phyloP scores from a whole-genome alignment of 2,113 vertebrate genomes.

The Oncorhynchus kisutch region DNA sequence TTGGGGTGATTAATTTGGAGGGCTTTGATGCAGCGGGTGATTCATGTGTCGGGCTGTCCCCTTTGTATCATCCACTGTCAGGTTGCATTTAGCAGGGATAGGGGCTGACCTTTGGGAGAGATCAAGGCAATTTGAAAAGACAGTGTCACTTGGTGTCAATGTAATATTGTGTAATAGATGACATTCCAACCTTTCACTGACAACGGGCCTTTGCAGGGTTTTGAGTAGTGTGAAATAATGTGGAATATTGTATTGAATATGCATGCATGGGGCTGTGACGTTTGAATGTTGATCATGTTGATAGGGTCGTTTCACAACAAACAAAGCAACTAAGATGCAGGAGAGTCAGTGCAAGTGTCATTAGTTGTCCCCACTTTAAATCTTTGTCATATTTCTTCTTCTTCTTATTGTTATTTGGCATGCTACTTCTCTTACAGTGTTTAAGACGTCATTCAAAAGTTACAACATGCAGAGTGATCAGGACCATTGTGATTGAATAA shows the following conservation, averaged over 20 bases:
- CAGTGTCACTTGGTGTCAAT: constrained; percentile 99
- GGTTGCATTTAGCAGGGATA: constrained; percentile 94
- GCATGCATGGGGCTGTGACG: constrained; percentile 42
- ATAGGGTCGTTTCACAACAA: not conserved
- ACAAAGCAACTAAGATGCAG: not conserved
- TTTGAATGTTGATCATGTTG: not conserved
- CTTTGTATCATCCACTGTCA: constrained; percentile 95
- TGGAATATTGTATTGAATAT: too few relatives aligned
- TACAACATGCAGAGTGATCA: too few relatives aligned
- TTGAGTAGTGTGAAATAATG: constrained; percentile 46
- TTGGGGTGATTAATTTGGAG: constrained; percentile 95
- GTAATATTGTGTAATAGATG: constrained; percentile 82
- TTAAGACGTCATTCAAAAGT: too few relatives aligned
- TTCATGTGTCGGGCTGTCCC: constrained; percentile 86
- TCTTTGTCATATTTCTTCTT: not conserved
- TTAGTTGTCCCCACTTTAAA: not conserved
- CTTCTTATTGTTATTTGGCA: not conserved
- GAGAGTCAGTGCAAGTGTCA: not conserved
- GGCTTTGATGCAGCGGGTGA: constrained; percentile 88
- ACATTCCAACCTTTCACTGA: constrained; percentile 78
- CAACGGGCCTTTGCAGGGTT: constrained; percentile 70
- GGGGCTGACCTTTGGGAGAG: constrained; percentile 96
- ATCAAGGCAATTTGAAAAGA: constrained; percentile 98
- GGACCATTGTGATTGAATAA: too few relatives aligned
- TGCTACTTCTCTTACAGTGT: too few relatives aligned